These are phyloP conservation scores for Sphenopsis melanotis DNA, from an alignment of 2,797 vertebrate species.

Conservation along the genomic window DNA sequence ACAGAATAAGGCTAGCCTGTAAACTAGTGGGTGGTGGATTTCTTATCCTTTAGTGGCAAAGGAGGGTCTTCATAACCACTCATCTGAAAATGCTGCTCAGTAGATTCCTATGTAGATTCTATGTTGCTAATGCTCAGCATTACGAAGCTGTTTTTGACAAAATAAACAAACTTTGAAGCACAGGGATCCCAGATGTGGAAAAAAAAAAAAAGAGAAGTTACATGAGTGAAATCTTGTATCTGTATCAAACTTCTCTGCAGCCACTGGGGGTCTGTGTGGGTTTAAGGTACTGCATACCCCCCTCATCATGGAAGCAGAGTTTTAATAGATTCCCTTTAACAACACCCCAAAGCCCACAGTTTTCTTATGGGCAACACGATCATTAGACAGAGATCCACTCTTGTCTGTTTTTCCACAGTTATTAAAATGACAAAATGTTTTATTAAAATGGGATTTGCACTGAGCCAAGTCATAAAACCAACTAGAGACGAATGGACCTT, in stretches of 20 bases:
- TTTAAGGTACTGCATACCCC: neutral
- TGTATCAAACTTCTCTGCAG: neutral
- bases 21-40: neutral
- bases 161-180: neutral
- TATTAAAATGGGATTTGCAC: constrained; percentile 11
- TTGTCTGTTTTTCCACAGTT: neutral
- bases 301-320: neutral
- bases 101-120: neutral
- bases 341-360: neutral
- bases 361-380: neutral
- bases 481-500: neutral
- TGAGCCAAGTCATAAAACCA: neutral
- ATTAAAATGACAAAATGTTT: constrained; percentile 33
- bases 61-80: neutral
- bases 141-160: neutral
- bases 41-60: neutral
- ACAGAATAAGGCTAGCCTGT: neutral
- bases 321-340: neutral
- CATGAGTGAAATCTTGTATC: neutral
- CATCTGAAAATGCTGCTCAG: neutral
- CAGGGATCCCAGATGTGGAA: neutral
- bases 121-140: neutral
- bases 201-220: neutral
- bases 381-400: neutral
- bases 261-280: neutral